Evolutionary conservation across 2,888 invertebrate species (phyloP).

Genomic region (Cecidostiba fungosa): DNA sequence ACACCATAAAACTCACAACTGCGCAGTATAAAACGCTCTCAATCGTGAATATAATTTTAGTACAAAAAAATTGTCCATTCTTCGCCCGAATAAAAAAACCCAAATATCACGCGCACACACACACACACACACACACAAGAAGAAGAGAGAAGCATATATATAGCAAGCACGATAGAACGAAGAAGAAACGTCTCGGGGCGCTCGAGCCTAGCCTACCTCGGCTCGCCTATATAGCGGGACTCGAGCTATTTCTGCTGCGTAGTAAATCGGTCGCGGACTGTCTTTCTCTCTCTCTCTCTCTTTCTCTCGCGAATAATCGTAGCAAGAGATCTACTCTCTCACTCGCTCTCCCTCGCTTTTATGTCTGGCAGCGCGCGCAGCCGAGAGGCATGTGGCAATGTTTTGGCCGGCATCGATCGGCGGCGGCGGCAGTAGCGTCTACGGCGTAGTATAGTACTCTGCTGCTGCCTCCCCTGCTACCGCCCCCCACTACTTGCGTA

Average conservation of each 20-base stretch:
- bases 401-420: constrained; percentile 80
- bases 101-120: background rate
- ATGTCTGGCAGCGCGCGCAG: constrained; percentile 51
- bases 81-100: too few species aligned
- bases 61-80: too few species aligned
- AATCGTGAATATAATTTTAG: too few species aligned
- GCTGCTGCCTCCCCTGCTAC: background rate
- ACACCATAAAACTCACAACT: too few species aligned
- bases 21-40: too few species aligned
- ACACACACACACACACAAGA: background rate
- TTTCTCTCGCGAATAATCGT: constrained; percentile 40
- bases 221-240: constrained; percentile 53
- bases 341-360: constrained; percentile 7
- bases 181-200: constrained; percentile 61
- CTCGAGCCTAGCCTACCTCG: constrained; percentile 51
- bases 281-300: constrained; percentile 50
- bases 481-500: constrained; percentile 70
- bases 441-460: constrained; percentile 25
- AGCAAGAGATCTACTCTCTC: background rate
- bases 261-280: constrained; percentile 64
- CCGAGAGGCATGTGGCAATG: constrained; percentile 78
- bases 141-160: background rate
- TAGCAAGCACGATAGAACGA: constrained; percentile 46
- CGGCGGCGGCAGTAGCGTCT: constrained; percentile 65
- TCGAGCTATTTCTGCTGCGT: constrained; percentile 62